phyloP scores from a whole-genome alignment of 2,113 vertebrate genomes.

The Struthidea cinerea region DNA sequence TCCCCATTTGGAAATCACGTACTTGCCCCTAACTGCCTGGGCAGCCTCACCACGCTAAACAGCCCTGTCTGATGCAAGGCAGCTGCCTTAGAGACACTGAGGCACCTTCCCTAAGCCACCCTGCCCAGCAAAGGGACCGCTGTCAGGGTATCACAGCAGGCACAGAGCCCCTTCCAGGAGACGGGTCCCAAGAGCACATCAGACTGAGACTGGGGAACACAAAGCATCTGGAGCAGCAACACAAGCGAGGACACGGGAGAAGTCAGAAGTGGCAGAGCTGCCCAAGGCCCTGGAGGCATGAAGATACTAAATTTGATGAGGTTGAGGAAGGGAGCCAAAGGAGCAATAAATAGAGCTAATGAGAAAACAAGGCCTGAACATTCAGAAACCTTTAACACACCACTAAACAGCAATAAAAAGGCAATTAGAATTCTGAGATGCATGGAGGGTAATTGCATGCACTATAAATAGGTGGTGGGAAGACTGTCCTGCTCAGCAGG shows the following conservation, averaged over 20 bases:
- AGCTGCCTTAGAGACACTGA: background rate
- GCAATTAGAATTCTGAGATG: constrained; percentile 48
- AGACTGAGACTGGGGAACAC: background rate
- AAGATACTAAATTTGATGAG: constrained; percentile 31
- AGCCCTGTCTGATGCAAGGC: background rate
- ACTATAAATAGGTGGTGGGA: constrained; percentile 53
- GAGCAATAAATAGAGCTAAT: constrained; percentile 54
- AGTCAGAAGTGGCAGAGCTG: background rate
- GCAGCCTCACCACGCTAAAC: accelerated
- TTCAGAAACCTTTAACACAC: constrained; percentile 55
- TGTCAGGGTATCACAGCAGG: background rate
- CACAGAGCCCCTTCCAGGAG: background rate
- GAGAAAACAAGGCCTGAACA: constrained; percentile 55
- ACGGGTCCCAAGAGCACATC: accelerated
- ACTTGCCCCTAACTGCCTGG: background rate
- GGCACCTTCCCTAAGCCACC: background rate
- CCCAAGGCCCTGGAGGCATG: background rate
- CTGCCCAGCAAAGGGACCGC: background rate
- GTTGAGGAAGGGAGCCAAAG: constrained; percentile 45
- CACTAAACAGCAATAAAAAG: constrained; percentile 67
- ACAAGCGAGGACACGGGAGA: background rate
- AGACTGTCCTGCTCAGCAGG: constrained; percentile 22
- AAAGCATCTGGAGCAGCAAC: background rate
- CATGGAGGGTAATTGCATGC: constrained; percentile 30
- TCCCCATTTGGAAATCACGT: background rate